phyloP scores from a whole-genome alignment of 2,888 invertebrate genomes.

The Lagria hirta region DNA sequence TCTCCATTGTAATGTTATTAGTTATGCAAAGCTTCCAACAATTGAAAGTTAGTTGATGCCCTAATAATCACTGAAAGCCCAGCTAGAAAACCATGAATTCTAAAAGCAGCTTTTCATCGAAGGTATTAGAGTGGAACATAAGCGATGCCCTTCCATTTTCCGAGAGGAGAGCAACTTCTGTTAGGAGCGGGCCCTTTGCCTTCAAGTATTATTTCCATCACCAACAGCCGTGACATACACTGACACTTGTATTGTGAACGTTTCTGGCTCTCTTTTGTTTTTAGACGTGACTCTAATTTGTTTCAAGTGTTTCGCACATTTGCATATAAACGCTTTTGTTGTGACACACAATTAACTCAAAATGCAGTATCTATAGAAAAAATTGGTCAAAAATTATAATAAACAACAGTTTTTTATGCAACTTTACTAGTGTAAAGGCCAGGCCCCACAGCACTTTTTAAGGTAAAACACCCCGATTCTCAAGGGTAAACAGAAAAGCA shows the following conservation, averaged over 20 bases:
- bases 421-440: no score
- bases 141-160: constrained; percentile 33
- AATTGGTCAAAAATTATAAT: no score
- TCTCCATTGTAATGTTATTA: no score
- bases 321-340: constrained; percentile 24
- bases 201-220: constrained; percentile 32
- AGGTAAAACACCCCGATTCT: no score
- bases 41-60: constrained; percentile 20
- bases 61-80: constrained; percentile 22
- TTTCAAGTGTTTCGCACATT: constrained; percentile 36
- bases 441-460: no score
- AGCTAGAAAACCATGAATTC: constrained; percentile 22
- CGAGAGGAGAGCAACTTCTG: constrained; percentile 30
- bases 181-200: constrained; percentile 26
- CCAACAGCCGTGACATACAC: constrained; percentile 42
- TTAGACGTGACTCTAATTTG: constrained; percentile 46
- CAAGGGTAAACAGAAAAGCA: no score
- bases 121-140: constrained; percentile 41
- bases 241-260: constrained; percentile 46
- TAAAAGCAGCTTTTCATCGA: constrained; percentile 36
- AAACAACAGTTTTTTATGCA: no score
- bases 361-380: no score
- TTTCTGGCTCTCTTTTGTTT: constrained; percentile 45
- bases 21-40: no score
- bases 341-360: constrained; percentile 21